phyloP scores from a whole-genome alignment of 2,888 invertebrate genomes.

The Villa cingulata region DNA sequence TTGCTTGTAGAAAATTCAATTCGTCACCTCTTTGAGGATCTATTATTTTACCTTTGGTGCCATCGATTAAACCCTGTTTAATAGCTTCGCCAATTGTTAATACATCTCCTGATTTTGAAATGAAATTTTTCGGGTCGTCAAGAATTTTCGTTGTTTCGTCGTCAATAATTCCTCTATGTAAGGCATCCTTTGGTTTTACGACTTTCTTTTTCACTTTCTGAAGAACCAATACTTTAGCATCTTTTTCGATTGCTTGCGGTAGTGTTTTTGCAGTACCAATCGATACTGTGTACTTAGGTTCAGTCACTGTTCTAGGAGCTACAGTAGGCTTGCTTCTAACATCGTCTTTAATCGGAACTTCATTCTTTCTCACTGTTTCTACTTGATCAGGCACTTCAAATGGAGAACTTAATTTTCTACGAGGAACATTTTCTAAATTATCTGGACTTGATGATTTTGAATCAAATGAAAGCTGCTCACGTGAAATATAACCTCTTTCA shows the following conservation, averaged over 20 bases:
- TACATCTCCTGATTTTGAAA: conserved; percentile 43
- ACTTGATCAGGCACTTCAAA: conserved; percentile 32
- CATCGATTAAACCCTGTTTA: conserved; percentile 52
- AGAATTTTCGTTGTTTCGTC: conserved; percentile 57
- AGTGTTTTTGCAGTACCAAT: conserved; percentile 45
- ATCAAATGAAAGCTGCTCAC: conserved; percentile 26
- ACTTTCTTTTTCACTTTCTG: conserved; percentile 69
- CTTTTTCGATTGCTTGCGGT: conserved; percentile 43
- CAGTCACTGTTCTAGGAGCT: conserved; percentile 38
- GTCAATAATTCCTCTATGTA: conserved; percentile 67
- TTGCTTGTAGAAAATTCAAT: conserved; percentile 69
- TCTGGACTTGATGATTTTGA: conserved; percentile 34
- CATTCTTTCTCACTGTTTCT: conserved; percentile 5
- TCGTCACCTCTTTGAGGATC: conserved; percentile 73
- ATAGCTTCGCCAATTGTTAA: conserved; percentile 66
- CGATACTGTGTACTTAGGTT: conserved; percentile 53
- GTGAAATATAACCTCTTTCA: conserved; percentile 52
- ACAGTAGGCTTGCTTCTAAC: conserved; percentile 42
- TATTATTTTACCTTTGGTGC: conserved; percentile 59
- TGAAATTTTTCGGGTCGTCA: conserved; percentile 45
- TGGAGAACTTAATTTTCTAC: conserved; percentile 14
- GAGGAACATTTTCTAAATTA: conserved; percentile 20
- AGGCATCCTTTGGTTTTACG: conserved; percentile 60
- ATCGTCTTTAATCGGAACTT: conserved; percentile 28
- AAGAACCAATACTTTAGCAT: conserved; percentile 54